Evolutionary conservation across 2,797 vertebrate species (phyloP), one percentile per base, ranked within the genome.

Genomic region (Antennarius maculatus): DNA sequence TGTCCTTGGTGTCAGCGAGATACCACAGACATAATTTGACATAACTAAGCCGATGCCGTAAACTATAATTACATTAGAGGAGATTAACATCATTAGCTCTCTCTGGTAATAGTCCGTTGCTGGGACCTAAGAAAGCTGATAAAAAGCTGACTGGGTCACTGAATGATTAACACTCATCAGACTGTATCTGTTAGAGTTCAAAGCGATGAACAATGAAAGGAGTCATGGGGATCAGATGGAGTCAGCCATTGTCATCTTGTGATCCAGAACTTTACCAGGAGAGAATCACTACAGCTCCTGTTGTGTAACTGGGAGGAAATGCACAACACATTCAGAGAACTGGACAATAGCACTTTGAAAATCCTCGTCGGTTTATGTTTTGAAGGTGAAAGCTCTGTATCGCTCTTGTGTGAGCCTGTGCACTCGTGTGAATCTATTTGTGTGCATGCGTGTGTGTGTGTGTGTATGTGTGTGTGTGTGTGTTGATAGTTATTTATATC

Each of bases 401-500:
- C 61, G 68, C 42, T 28, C 2, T 34, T 34, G 31, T 34, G 31
- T 34, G 31, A 6, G 69, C 47, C 13, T 5, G 49, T 60, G 76
- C 43, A 23, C 59, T 46, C 17, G 5, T 65, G 60, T 66, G 48
- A 60, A 56, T 48, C 61, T 23, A 23, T 23, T 23, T 23, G 23
- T 23, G 23, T 23, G 23, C 23, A 23, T 23, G 23, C 23, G 23
- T 23, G 23, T 23, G 23, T 63, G 49, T 1, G 15, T 66, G 79
- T 73, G 74, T 56, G 14, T 50, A n/a, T 23, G 23, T 23, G 23
- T 63, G 49, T 1, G 15, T 66, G 79, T 73, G 74, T 56, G 14
- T 50, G 73, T 62, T 59, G 57, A 34, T 43, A 67, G 89, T 86
- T 92, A 92, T 92, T 93, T 93, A 87, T 90, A 92, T 74, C 84